phyloP scores from a whole-genome alignment of 2,797 vertebrate genomes.

The Paratrypauchen microcephalus region DNA sequence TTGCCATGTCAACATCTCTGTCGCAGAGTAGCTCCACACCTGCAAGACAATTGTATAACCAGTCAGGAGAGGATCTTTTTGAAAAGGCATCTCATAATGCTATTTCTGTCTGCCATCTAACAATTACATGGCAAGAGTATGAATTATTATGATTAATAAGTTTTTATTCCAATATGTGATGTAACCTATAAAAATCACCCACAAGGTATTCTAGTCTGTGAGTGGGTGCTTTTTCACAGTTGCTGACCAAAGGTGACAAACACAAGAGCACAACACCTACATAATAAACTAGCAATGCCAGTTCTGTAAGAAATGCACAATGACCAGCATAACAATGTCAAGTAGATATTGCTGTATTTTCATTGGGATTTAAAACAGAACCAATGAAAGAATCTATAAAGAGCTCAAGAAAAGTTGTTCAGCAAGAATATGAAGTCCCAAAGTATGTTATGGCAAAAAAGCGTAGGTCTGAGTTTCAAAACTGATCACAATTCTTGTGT shows the following conservation, averaged over 20 bases:
- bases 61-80: neutral
- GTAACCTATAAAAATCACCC: conserved; percentile 65
- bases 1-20: conserved; percentile 97
- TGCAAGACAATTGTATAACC: conserved; percentile 37
- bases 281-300: conserved; percentile 53
- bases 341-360: neutral
- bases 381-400: neutral
- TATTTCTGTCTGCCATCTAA: neutral
- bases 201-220: conserved; percentile 62
- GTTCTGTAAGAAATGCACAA: conserved; percentile 17
- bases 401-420: neutral
- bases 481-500: neutral
- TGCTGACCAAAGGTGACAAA: conserved; percentile 45
- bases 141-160: neutral
- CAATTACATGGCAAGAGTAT: neutral
- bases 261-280: conserved; percentile 52
- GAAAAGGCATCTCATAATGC: neutral
- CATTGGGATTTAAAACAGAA: neutral
- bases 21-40: conserved; percentile 97
- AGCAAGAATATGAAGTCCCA: no score
- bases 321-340: conserved; percentile 13
- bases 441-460: no score
- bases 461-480: no score
- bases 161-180: conserved; percentile 30
- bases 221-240: conserved; percentile 68